These are phyloP conservation scores for Prionchulus punctatus DNA, from an alignment of 2,888 invertebrate genomes.

Conservation along the genomic window DNA sequence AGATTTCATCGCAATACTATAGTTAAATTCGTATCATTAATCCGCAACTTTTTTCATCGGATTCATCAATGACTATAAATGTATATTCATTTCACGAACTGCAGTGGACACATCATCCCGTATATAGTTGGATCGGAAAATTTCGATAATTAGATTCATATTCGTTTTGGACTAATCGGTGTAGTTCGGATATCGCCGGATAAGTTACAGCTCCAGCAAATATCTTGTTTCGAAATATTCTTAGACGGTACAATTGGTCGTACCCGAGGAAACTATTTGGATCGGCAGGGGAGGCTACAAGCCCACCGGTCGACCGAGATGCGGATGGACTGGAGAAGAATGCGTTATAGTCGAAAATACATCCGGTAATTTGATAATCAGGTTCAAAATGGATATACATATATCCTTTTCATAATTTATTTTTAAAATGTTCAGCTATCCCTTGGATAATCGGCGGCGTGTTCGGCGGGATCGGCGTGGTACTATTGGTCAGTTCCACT, in stretches of 20 bases:
- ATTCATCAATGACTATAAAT: too few relatives aligned
- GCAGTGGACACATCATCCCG: too few relatives aligned
- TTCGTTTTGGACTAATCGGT: too few relatives aligned
- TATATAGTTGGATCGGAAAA: too few relatives aligned
- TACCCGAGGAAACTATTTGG: constrained; percentile 8
- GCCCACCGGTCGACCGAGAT: constrained; percentile 3
- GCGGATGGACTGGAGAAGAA: constrained; percentile 7
- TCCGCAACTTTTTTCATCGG: too few relatives aligned
- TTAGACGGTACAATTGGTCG: constrained; percentile 1
- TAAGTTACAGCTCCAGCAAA: background rate
- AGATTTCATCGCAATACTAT: too few relatives aligned
- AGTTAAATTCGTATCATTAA: too few relatives aligned
- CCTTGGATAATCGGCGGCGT: background rate
- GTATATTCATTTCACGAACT: too few relatives aligned
- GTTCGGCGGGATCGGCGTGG: background rate
- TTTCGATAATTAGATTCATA: too few relatives aligned
- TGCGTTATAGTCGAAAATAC: background rate
- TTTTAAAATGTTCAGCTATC: background rate
- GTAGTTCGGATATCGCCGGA: too few relatives aligned
- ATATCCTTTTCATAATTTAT: background rate
- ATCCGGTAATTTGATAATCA: background rate
- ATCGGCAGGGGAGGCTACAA: constrained; percentile 2
- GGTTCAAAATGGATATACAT: background rate
- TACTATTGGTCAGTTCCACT: background rate
- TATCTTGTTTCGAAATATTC: background rate